Base-by-base conservation (phyloP, 1,140 invertebrate genomes). In the Drosophila tani region DNA sequence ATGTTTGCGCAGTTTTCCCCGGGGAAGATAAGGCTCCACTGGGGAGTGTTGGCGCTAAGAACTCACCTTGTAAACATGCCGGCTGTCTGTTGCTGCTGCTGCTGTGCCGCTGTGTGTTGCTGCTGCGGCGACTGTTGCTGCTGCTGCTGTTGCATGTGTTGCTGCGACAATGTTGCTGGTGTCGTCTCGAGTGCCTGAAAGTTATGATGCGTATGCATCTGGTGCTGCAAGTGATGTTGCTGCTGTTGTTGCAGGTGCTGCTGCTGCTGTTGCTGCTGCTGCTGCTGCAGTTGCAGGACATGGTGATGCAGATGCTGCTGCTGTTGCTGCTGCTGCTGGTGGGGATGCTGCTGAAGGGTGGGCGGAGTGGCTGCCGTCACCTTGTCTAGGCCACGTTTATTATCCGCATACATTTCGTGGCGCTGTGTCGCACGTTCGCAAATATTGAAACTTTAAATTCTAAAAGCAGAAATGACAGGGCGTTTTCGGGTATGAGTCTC, bases 41-140 rank as follows among this genome's bases (percentile, higher is more conserved):
- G 14, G 5, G 41, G 21, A 63, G 65, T 82, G 81, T 82, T 79
- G 85, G 84, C 84, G 85, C 86, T 91, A 88, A 91, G 69, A 78
- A 91, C 86, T 91, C 80, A 92, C 91, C 91, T 82, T 76, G 91
- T 92, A 84, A 92, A 92, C 91, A 92, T 92, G 76, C 91, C 81
- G 64, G 91, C 64, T 79, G 82, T 73, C 64, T 86, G 69, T 66
- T 91, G 85, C 66, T 80, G 77, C 9, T 70, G 51, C 43, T 81
- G 79, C 58, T 62, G 46, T 71, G 81, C 12, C 59, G 79, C 19
- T 57, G 49, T 3, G 60, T 58, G 60, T 40, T 75, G 71, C 53
- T 73, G 63, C 46, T 86, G 82, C 15, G 56, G 49, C 32, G 71
- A 59, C 46, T 91, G 87, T 59, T 88, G 84, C 45, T 87, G 82